A percentile compares a stretch with the other conserved stretches of the same genome.
These are phyloP conservation scores for Poliocrania exsul DNA, from an alignment of 2,797 vertebrate species.

Conservation along the genomic window DNA sequence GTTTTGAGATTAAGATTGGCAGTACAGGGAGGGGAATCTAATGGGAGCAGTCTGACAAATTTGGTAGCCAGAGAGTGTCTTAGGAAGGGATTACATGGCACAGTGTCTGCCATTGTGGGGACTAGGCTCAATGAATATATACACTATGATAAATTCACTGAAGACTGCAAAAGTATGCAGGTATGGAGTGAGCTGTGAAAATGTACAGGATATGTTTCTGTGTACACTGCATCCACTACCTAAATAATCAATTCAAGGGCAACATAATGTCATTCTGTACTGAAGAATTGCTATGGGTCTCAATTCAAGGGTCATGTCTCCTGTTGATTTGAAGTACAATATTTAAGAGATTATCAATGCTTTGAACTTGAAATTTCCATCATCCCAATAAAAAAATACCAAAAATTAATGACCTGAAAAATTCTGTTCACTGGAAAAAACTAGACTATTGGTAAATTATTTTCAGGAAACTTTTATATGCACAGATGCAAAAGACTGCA, in stretches of 20 bases:
- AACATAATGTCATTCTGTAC: neutral
- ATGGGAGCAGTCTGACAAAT: neutral
- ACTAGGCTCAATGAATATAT: neutral
- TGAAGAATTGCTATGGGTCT: neutral
- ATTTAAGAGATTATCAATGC: neutral
- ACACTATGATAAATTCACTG: neutral
- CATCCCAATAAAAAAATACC: neutral
- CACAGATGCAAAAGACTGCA: neutral
- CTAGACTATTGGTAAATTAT: neutral
- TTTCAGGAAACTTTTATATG: neutral
- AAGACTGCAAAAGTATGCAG: neutral
- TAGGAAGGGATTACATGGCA: neutral
- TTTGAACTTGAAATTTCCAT: neutral
- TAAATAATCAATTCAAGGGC: neutral
- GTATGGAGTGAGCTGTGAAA: neutral
- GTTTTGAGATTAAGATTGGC: neutral
- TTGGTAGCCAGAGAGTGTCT: neutral
- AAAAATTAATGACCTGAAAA: neutral
- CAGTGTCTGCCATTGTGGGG: neutral
- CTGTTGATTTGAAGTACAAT: neutral
- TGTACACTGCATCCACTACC: neutral
- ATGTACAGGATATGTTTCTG: neutral
- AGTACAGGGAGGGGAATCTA: neutral
- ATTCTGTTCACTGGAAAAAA: neutral
- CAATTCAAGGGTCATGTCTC: neutral